These are phyloP conservation scores for Catostomus latipinnis DNA, from an alignment of 2,797 vertebrate genomes.

Conservation along the genomic window DNA sequence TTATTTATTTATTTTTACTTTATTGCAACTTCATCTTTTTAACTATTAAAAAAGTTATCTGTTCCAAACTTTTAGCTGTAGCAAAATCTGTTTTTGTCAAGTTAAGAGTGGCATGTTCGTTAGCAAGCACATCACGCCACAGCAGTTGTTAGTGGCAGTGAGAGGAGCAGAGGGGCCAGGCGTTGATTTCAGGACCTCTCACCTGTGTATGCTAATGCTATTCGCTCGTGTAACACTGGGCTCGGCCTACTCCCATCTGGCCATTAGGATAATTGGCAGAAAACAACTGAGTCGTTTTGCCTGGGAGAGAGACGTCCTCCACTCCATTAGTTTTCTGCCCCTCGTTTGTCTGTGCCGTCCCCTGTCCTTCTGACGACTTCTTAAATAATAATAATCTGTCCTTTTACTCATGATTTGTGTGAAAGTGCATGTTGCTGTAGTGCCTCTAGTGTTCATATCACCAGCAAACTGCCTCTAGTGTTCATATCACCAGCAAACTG, in stretches of 20 bases:
- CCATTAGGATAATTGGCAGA: slow-evolving; percentile 79
- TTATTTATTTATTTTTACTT: not conserved
- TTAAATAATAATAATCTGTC: not conserved
- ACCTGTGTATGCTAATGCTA: slow-evolving; percentile 77
- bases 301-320: slow-evolving; percentile 58
- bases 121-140: slow-evolving; percentile 68
- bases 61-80: slow-evolving; percentile 17
- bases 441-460: too few relatives aligned
- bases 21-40: not conserved
- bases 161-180: slow-evolving; percentile 62
- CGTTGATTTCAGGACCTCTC: slow-evolving; percentile 78
- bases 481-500: too few relatives aligned
- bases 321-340: slow-evolving; percentile 59
- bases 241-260: slow-evolving; percentile 64
- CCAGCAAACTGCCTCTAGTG: too few relatives aligned
- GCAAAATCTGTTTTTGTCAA: not conserved
- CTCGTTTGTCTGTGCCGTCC: slow-evolving; percentile 45
- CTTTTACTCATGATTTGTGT: too few relatives aligned
- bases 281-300: slow-evolving; percentile 71
- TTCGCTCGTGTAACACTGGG: slow-evolving; percentile 50
- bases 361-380: slow-evolving; percentile 14
- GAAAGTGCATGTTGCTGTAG: too few relatives aligned
- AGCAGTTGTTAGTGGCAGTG: slow-evolving; percentile 67
- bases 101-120: slow-evolving; percentile 33
- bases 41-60: slow-evolving; percentile 8